phyloP scores from a whole-genome alignment of 2,113 vertebrate species.

The Empidonax traillii region DNA sequence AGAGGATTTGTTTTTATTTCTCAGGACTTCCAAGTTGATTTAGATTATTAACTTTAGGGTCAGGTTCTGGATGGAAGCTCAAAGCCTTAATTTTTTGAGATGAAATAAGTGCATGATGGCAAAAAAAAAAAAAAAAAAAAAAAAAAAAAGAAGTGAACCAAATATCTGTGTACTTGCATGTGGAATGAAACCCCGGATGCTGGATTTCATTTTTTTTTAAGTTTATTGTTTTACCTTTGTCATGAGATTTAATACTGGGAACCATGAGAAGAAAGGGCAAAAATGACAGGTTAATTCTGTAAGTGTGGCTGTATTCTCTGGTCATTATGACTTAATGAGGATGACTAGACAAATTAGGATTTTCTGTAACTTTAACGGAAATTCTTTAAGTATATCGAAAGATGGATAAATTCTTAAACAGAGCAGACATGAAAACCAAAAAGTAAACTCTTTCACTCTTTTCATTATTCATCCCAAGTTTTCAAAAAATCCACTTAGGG shows the following conservation, averaged over 20 bases:
- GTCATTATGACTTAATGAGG: background rate
- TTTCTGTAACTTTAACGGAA: background rate
- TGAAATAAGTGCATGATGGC: background rate
- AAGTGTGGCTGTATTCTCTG: background rate
- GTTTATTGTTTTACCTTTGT: background rate
- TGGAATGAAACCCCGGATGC: background rate
- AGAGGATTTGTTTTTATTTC: background rate
- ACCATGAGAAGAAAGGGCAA: background rate
- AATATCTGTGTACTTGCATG: background rate
- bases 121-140: background rate
- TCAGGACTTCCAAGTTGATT: background rate
- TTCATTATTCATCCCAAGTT: background rate
- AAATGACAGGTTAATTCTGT: background rate
- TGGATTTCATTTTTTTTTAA: background rate
- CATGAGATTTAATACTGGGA: background rate
- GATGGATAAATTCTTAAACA: background rate
- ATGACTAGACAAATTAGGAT: background rate
- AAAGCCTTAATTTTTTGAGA: background rate
- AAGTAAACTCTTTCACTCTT: background rate
- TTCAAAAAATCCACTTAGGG: background rate
- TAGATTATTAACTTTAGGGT: background rate
- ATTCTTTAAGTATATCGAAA: accelerated
- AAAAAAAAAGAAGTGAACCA: background rate
- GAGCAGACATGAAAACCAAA: background rate
- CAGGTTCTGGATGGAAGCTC: background rate